Percentiles rank a stretch among this genome's conserved stretches.
phyloP scores from a whole-genome alignment of 2,888 invertebrate species.

The Rhodophaea formosa region DNA sequence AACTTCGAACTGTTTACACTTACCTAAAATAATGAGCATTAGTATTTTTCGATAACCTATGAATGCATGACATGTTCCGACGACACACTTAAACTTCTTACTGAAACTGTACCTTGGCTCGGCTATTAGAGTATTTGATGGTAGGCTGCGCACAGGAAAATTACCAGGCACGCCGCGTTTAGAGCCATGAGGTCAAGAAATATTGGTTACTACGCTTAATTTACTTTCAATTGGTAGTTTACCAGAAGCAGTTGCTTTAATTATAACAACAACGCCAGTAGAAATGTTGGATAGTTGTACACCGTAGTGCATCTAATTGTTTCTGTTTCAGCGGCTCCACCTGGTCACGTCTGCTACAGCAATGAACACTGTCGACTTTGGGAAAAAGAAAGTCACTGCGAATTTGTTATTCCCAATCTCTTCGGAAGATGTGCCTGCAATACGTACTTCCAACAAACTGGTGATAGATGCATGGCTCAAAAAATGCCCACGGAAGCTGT shows the following conservation, averaged over 20 bases:
- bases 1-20: slow-evolving; percentile 39
- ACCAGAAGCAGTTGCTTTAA: slow-evolving; percentile 14
- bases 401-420: slow-evolving; percentile 93
- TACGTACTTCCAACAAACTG: slow-evolving; percentile 82
- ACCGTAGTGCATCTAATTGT: slow-evolving; percentile 12
- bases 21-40: slow-evolving; percentile 16
- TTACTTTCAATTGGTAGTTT: slow-evolving; percentile 19
- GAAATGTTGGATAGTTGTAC: neutral
- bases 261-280: slow-evolving; percentile 9
- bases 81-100: slow-evolving; percentile 37
- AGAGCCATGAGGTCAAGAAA: slow-evolving; percentile 41
- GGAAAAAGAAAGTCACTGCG: slow-evolving; percentile 92
- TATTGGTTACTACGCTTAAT: slow-evolving; percentile 42
- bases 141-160: slow-evolving; percentile 54
- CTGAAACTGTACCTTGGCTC: slow-evolving; percentile 48
- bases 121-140: slow-evolving; percentile 61
- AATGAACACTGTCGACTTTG: slow-evolving; percentile 93
- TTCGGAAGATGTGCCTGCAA: slow-evolving; percentile 94
- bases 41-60: slow-evolving; percentile 19
- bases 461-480: slow-evolving; percentile 82
- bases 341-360: slow-evolving; percentile 93
- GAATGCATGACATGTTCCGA: slow-evolving; percentile 28
- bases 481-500: slow-evolving; percentile 64
- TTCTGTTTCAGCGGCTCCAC: slow-evolving; percentile 86
- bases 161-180: slow-evolving; percentile 46